A percentile compares a stretch with the other conserved stretches of the same genome.
These are phyloP conservation scores for Rhopalosiphum maidis DNA, from an alignment of 1,140 invertebrate species.

Conservation along the genomic window DNA sequence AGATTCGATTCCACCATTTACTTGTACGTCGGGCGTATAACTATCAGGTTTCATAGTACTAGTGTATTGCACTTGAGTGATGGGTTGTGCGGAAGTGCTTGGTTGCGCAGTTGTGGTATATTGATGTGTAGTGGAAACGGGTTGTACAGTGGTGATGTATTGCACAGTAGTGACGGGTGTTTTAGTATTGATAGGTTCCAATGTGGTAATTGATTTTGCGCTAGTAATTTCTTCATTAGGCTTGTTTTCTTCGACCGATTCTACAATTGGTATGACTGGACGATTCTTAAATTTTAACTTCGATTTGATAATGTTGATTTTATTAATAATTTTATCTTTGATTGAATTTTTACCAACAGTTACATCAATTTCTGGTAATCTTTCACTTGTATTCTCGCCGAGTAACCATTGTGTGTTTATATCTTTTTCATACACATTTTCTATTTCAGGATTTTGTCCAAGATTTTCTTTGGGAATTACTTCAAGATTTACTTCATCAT, in stretches of 20 bases:
- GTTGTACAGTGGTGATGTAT: neutral
- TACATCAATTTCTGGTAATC: neutral
- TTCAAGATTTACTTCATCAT: neutral
- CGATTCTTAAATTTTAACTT: neutral
- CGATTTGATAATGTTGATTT: neutral
- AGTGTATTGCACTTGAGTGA: neutral
- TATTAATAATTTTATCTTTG: neutral
- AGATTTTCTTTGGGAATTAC: neutral
- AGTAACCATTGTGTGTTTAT: neutral
- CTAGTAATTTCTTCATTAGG: neutral
- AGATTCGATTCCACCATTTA: neutral
- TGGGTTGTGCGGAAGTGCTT: neutral
- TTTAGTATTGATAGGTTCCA: neutral
- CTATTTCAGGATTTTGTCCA: neutral
- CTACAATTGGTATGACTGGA: neutral
- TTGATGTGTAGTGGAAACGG: neutral
- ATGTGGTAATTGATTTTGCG: neutral
- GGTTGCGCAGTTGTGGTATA: neutral
- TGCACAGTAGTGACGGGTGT: neutral
- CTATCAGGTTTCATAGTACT: neutral
- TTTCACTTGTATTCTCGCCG: neutral
- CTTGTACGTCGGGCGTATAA: neutral
- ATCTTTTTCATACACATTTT: neutral
- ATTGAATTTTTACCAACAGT: neutral
- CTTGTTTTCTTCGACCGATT: neutral